These are phyloP conservation scores for Ylistrum balloti DNA, from an alignment of 1,140 invertebrate species.

Conservation along the genomic window DNA sequence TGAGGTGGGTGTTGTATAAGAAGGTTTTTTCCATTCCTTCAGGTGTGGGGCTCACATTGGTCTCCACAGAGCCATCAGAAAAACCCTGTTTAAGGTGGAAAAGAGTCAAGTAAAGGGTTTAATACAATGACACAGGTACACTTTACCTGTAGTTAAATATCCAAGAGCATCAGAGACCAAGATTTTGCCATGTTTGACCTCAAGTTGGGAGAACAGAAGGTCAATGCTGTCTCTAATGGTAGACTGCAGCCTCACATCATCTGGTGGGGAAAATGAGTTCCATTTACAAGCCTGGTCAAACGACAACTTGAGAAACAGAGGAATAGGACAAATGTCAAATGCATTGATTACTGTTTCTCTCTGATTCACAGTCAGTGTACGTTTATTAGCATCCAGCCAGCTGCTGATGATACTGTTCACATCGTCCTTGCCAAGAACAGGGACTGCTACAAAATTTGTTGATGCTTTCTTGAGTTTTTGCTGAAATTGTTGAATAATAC, in stretches of 20 bases:
- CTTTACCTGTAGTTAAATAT: slow-evolving; percentile 74
- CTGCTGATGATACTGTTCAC: slow-evolving; percentile 69
- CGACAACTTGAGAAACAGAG: slow-evolving; percentile 75
- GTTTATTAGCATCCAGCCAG: slow-evolving; percentile 67
- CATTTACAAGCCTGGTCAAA: slow-evolving; percentile 76
- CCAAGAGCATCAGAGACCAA: slow-evolving; percentile 74
- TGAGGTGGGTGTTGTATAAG: too few relatives aligned
- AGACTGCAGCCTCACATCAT: slow-evolving; percentile 64
- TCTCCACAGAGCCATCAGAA: too few relatives aligned
- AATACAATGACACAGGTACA: too few relatives aligned
- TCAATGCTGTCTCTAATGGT: slow-evolving; percentile 74
- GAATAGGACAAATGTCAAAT: slow-evolving; percentile 73
- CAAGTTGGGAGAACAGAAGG: slow-evolving; percentile 72
- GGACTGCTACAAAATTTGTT: slow-evolving; percentile 64
- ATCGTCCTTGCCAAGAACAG: slow-evolving; percentile 61
- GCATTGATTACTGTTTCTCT: slow-evolving; percentile 65
- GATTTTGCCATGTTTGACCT: slow-evolving; percentile 73
- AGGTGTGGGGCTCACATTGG: too few relatives aligned
- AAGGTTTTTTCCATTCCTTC: too few relatives aligned
- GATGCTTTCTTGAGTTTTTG: slow-evolving; percentile 61
- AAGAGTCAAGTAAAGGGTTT: too few relatives aligned
- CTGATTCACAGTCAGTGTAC: slow-evolving; percentile 72
- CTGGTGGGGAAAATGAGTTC: slow-evolving; percentile 70
- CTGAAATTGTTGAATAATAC: slow-evolving; percentile 59
- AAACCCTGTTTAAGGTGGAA: too few relatives aligned